Evolutionary conservation across 1,140 invertebrate species (phyloP).

Genomic region (Drosophila trapezifrons): DNA sequence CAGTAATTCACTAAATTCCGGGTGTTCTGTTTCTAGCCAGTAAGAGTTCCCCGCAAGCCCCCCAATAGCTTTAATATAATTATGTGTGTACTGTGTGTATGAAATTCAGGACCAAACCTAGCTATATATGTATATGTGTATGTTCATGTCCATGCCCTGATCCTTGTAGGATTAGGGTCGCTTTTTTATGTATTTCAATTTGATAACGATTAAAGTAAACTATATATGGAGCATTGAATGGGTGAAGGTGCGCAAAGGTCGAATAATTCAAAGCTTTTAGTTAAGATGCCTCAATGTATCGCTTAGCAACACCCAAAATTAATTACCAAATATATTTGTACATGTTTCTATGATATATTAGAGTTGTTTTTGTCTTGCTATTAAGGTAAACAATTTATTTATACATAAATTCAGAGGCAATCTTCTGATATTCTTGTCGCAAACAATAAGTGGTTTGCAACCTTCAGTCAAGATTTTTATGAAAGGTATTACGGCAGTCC

Average conservation of each 20-base stretch:
- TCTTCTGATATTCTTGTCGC: too few relatives aligned
- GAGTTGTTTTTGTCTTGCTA: too few relatives aligned
- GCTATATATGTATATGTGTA: not conserved
- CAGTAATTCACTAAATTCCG: slow-evolving; percentile 24
- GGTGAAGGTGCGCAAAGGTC: too few relatives aligned
- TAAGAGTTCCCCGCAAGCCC: slow-evolving; percentile 19
- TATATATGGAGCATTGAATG: slow-evolving; percentile 6
- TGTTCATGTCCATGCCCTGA: slow-evolving; percentile 5
- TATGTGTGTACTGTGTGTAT: slow-evolving; percentile 4
- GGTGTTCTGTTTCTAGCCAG: slow-evolving; percentile 39
- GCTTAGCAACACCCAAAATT: too few relatives aligned
- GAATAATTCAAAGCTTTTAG: too few relatives aligned
- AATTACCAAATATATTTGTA: not conserved
- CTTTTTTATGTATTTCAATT: slow-evolving; percentile 1
- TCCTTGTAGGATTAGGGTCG: slow-evolving; percentile 11
- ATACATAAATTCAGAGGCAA: too few relatives aligned
- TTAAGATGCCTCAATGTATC: too few relatives aligned
- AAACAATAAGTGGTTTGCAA: too few relatives aligned
- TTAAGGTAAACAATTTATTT: too few relatives aligned
- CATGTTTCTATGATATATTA: too few relatives aligned
- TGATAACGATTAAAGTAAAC: slow-evolving; percentile 39
- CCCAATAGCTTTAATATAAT: slow-evolving; percentile 26
- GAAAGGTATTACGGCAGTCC: too few relatives aligned
- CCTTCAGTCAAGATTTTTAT: too few relatives aligned
- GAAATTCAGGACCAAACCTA: slow-evolving; percentile 15